phyloP scores from a whole-genome alignment of 2,113 vertebrate genomes.

The Epinephelus lanceolatus region DNA sequence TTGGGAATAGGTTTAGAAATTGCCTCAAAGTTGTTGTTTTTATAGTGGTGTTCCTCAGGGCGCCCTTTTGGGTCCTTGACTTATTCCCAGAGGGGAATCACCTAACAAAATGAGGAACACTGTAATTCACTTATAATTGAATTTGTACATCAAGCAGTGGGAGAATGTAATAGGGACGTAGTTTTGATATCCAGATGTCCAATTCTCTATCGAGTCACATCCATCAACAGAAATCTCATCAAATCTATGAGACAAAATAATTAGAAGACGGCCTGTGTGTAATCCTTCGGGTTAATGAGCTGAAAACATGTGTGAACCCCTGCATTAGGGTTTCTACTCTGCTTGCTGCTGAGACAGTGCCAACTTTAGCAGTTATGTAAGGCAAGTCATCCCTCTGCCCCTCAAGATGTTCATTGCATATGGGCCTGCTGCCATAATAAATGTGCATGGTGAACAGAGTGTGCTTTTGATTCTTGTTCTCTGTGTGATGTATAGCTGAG shows the following conservation, averaged over 20 bases:
- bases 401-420: constrained; percentile 58
- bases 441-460: constrained; percentile 24
- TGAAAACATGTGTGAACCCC: neutral
- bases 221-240: constrained; percentile 26
- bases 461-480: constrained; percentile 31
- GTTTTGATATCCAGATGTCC: constrained; percentile 14
- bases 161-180: neutral
- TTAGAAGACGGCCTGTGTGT: neutral
- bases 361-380: constrained; percentile 57
- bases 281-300: neutral
- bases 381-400: constrained; percentile 45
- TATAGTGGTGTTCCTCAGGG: constrained; percentile 9
- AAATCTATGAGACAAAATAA: constrained; percentile 1
- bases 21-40: constrained; percentile 3
- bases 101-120: neutral
- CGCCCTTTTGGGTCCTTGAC: neutral
- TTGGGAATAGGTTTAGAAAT: neutral
- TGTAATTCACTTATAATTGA: constrained; percentile 15
- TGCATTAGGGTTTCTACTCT: constrained; percentile 8
- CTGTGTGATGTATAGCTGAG: neutral
- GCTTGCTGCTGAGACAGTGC: constrained; percentile 16
- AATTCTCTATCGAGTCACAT: constrained; percentile 21
- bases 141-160: constrained; percentile 16
- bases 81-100: neutral
- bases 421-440: constrained; percentile 45